A percentile compares a stretch with the other conserved stretches of the same genome.
Evolutionary conservation across 1,140 invertebrate species (phyloP).

Genomic region (Polyergus mexicanus): DNA sequence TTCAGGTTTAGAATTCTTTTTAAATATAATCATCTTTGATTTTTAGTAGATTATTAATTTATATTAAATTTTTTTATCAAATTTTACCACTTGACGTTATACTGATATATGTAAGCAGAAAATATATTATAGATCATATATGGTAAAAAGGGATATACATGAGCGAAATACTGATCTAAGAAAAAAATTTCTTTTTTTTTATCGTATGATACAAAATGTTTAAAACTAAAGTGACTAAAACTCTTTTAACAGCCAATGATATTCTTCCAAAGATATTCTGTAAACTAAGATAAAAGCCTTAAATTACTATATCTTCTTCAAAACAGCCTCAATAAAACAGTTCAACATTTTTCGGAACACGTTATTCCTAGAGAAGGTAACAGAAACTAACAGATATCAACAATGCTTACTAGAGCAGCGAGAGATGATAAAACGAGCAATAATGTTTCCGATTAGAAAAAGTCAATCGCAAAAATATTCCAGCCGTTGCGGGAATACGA

Average conservation of each 20-base stretch:
- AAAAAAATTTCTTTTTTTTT: no score
- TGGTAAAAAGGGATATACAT: not conserved
- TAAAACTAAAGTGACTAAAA: not conserved
- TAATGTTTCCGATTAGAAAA: slow-evolving; percentile 33
- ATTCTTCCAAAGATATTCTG: not conserved
- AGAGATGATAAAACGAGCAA: slow-evolving; percentile 13
- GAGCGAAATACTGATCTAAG: not conserved
- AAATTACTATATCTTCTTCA: no score
- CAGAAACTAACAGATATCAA: not conserved
- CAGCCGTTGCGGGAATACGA: not conserved
- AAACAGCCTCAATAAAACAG: not conserved
- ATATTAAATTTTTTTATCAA: not conserved
- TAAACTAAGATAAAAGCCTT: no score
- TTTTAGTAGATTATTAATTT: slow-evolving; percentile 6
- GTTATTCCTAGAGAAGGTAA: not conserved
- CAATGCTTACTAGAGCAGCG: not conserved
- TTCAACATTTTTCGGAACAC: not conserved
- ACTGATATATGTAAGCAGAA: not conserved
- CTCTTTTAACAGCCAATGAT: not conserved
- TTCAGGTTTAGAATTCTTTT: not conserved
- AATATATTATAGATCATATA: not conserved
- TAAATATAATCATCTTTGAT: not conserved
- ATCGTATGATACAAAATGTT: no score
- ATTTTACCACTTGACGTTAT: not conserved
- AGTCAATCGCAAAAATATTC: slow-evolving; percentile 27